A percentile compares a stretch with the other conserved stretches of the same genome.
These are phyloP conservation scores for Asobara japonica DNA, from an alignment of 1,140 invertebrate genomes.

Conservation along the genomic window DNA sequence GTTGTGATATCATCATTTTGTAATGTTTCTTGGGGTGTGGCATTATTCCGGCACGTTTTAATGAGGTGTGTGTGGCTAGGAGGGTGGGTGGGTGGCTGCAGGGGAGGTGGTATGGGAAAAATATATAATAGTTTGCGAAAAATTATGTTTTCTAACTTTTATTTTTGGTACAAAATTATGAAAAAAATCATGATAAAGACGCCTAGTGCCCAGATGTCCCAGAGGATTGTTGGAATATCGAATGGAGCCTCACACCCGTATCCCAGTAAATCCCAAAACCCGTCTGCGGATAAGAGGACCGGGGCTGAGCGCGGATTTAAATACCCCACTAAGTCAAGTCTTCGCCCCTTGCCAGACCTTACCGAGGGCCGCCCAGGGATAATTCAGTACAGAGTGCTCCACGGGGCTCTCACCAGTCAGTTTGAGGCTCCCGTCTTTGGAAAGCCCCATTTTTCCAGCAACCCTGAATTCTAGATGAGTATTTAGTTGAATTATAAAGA, in stretches of 20 bases:
- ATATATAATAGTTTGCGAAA: too few species aligned
- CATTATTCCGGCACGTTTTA: too few species aligned
- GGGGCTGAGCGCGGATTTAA: conserved; percentile 18
- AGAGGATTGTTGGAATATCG: conserved; percentile 14
- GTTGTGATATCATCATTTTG: too few species aligned
- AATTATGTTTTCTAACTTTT: too few species aligned
- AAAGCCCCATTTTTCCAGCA: too few species aligned
- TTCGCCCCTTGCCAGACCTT: not conserved
- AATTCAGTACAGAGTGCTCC: conserved; percentile 17
- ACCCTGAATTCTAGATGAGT: too few species aligned
- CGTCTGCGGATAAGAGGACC: conserved; percentile 24
- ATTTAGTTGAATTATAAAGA: too few species aligned
- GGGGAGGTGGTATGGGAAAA: too few species aligned
- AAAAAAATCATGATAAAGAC: not conserved
- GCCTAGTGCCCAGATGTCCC: not conserved
- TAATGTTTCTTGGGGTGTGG: too few species aligned
- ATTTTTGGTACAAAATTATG: too few species aligned
- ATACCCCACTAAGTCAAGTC: conserved; percentile 24
- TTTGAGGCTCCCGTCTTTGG: not conserved
- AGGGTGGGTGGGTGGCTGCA: too few species aligned
- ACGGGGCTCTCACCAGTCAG: conserved; percentile 7
- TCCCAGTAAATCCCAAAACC: conserved; percentile 18
- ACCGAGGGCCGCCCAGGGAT: conserved; percentile 11
- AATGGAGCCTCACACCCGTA: conserved; percentile 7
- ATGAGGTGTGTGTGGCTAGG: too few species aligned